Conservation (phyloP, 2,888 invertebrate genomes). For the Crepidodera aurea region DNA sequence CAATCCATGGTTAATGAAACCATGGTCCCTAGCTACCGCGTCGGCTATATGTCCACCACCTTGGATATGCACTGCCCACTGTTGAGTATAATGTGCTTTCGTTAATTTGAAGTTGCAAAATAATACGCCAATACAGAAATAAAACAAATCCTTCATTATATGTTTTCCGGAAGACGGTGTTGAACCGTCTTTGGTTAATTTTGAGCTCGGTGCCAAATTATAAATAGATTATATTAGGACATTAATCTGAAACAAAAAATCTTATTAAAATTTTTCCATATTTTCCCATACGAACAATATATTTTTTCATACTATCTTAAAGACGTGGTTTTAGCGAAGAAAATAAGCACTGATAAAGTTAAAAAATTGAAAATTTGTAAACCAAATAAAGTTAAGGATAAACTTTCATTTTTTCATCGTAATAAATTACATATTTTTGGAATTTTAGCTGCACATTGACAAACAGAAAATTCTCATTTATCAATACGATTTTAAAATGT, state of each 20-base stretch:
- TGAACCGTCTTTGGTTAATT: constrained; percentile 18
- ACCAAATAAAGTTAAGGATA: no score
- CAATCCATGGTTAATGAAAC: constrained; percentile 85
- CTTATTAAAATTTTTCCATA: no score
- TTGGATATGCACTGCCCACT: constrained; percentile 87
- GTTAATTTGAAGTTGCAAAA: constrained; percentile 42
- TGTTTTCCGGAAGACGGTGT: constrained; percentile 39
- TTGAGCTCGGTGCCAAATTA: constrained; percentile 10
- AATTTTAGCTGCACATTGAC: no score
- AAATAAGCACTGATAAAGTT: no score
- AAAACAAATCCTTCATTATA: constrained; percentile 52
- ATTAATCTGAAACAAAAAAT: constrained; percentile 22
- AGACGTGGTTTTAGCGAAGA: no score
- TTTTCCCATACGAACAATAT: no score
- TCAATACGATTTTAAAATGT: no score
- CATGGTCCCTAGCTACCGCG: constrained; percentile 80
- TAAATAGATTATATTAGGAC: constrained; percentile 14
- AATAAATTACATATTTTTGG: no score
- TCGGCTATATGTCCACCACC: constrained; percentile 73
- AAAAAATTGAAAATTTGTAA: no score
- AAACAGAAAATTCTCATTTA: no score
- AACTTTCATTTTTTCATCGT: no score
- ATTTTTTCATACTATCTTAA: no score
- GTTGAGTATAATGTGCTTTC: constrained; percentile 73
- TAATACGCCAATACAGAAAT: constrained; percentile 48